A percentile compares a stretch with the other conserved stretches of the same genome.
phyloP scores from a whole-genome alignment of 2,888 invertebrate species.

The Spialia ferax region DNA sequence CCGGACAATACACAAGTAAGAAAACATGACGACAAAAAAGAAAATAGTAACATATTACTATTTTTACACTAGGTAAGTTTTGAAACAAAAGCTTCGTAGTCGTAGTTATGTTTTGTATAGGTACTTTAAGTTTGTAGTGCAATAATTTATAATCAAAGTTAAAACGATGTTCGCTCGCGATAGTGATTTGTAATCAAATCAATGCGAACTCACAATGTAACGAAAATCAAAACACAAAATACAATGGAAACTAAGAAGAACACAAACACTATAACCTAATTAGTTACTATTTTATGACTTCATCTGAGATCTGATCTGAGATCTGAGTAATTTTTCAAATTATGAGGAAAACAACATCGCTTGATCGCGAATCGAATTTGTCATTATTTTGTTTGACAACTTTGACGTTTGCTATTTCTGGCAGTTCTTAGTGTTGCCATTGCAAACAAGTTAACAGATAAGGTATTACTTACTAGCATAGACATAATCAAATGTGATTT shows the following conservation, averaged over 20 bases:
- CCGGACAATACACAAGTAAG: conserved; percentile 41
- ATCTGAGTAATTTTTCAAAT: conserved; percentile 23
- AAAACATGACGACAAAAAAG: conserved; percentile 39
- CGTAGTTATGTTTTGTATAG: too few relatives aligned
- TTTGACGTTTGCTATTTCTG: too few relatives aligned
- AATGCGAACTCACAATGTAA: conserved; percentile 13
- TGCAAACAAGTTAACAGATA: too few relatives aligned
- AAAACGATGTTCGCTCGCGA: conserved; percentile 19
- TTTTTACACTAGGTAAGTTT: conserved; percentile 2
- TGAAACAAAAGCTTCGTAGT: conserved; percentile 2
- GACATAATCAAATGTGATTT: too few relatives aligned
- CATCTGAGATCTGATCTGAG: conserved; percentile 8
- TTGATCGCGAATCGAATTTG: background rate
- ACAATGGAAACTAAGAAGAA: conserved; percentile 10
- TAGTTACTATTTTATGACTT: conserved; percentile 27
- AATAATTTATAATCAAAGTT: conserved; percentile 18
- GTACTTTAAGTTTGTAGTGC: too few relatives aligned
- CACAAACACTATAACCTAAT: conserved; percentile 34
- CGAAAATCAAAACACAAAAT: conserved; percentile 16
- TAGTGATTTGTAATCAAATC: conserved; percentile 32
- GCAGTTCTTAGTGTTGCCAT: too few relatives aligned
- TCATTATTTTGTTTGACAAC: background rate
- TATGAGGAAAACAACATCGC: conserved; percentile 31
- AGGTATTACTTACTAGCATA: too few relatives aligned
- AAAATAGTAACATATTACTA: conserved; percentile 43